phyloP scores from a whole-genome alignment of 2,888 invertebrate genomes.

The Agrochola circellaris region DNA sequence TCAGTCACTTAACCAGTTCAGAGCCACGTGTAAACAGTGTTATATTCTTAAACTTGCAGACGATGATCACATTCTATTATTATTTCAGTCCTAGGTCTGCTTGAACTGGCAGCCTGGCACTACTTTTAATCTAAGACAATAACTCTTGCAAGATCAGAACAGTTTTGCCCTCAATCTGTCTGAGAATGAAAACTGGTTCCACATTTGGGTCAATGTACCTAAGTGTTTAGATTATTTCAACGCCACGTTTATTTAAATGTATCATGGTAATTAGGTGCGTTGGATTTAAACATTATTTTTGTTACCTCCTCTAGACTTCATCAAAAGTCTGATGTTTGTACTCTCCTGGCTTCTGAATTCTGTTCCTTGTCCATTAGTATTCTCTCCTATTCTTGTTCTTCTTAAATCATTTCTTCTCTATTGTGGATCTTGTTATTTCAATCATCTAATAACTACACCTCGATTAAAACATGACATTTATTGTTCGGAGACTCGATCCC shows the following conservation, averaged over 20 bases:
- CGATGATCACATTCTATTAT: conserved; percentile 11
- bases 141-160: conserved; percentile 46
- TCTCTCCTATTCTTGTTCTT: neutral
- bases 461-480: neutral
- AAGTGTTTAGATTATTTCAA: conserved; percentile 49
- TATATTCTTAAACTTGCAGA: neutral
- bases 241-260: conserved; percentile 38
- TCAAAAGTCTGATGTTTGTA: neutral
- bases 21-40: conserved; percentile 1
- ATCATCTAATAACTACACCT: neutral
- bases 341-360: neutral
- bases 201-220: conserved; percentile 45
- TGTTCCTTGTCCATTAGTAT: neutral
- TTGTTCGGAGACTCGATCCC: neutral
- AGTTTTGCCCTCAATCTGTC: conserved; percentile 53
- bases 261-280: conserved; percentile 30
- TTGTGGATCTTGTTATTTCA: neutral
- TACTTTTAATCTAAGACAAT: conserved; percentile 39
- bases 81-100: conserved; percentile 13
- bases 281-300: conserved; percentile 10
- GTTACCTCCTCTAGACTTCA: neutral
- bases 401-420: neutral
- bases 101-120: conserved; percentile 12
- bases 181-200: conserved; percentile 34
- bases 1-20: neutral